Percentiles rank a stretch among this genome's conserved stretches.
These are phyloP conservation scores for Drosophila kuntzei DNA, from an alignment of 2,888 invertebrate species.

Conservation along the genomic window DNA sequence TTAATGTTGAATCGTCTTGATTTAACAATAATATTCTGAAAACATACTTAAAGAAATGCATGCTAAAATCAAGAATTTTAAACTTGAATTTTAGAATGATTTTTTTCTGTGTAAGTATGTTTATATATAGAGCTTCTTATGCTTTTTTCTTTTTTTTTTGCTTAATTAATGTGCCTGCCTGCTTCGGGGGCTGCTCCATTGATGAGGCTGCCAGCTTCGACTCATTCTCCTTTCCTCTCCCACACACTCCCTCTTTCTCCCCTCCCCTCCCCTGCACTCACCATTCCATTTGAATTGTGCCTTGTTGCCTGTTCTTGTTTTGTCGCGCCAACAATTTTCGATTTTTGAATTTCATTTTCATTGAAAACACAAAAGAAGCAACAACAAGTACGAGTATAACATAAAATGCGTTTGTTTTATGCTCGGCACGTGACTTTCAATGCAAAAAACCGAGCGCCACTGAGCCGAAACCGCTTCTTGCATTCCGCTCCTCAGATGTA, in stretches of 20 bases:
- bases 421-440: constrained; percentile 75
- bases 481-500: constrained; percentile 23
- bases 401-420: constrained; percentile 75
- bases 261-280: background rate
- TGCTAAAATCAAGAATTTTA: too few species aligned
- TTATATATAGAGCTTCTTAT: constrained; percentile 53
- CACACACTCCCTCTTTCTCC: background rate
- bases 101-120: too few species aligned
- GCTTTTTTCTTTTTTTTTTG: constrained; percentile 33
- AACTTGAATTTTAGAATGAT: too few species aligned
- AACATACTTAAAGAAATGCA: too few species aligned
- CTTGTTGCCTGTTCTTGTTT: constrained; percentile 21
- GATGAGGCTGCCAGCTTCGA: constrained; percentile 57
- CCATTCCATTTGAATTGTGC: background rate
- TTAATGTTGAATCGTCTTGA: too few species aligned
- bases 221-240: constrained; percentile 17
- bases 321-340: constrained; percentile 64
- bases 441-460: constrained; percentile 71
- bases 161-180: constrained; percentile 72
- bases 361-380: constrained; percentile 52
- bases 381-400: constrained; percentile 39
- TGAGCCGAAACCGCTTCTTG: constrained; percentile 64
- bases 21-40: too few species aligned
- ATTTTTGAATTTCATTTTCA: constrained; percentile 74
- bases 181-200: constrained; percentile 72